Conservation (phyloP, 2,888 invertebrate species). For the Dynastes hyllus region DNA sequence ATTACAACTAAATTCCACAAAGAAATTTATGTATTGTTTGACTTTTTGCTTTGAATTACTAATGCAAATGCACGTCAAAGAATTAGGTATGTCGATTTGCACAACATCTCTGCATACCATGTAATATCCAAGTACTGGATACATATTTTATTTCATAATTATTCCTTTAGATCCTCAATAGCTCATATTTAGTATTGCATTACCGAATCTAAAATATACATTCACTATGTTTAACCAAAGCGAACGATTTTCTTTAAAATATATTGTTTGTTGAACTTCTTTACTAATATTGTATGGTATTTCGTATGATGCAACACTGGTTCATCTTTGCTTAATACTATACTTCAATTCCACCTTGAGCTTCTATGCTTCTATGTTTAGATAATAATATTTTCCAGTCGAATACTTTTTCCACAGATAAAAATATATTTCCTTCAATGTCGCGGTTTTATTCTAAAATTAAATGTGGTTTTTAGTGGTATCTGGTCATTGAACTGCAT, state of each 20-base stretch:
- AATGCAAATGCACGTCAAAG: not conserved
- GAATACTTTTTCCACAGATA: too few species aligned
- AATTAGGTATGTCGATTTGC: too few species aligned
- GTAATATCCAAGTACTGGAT: too few species aligned
- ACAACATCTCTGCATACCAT: too few species aligned
- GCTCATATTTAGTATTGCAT: slow-evolving; percentile 3
- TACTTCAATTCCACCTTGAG: not conserved
- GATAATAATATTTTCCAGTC: not conserved
- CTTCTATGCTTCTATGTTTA: slow-evolving; percentile 5
- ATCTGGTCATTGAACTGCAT: too few species aligned
- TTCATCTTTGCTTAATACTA: slow-evolving; percentile 7
- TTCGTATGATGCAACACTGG: slow-evolving; percentile 5
- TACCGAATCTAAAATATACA: not conserved
- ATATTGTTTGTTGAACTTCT: slow-evolving; percentile 19
- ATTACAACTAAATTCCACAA: too few species aligned
- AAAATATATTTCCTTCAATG: too few species aligned
- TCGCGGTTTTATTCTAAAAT: too few species aligned
- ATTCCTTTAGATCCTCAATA: not conserved
- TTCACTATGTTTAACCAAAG: not conserved
- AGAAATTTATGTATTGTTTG: too few species aligned
- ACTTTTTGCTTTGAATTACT: too few species aligned
- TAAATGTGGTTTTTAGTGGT: too few species aligned
- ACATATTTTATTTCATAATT: too few species aligned
- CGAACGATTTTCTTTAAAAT: slow-evolving; percentile 11
- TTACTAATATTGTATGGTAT: not conserved